Percentiles rank a stretch among this genome's conserved stretches.
These are phyloP conservation scores for Linepithema humile DNA, from an alignment of 1,140 invertebrate species.

Conservation along the genomic window DNA sequence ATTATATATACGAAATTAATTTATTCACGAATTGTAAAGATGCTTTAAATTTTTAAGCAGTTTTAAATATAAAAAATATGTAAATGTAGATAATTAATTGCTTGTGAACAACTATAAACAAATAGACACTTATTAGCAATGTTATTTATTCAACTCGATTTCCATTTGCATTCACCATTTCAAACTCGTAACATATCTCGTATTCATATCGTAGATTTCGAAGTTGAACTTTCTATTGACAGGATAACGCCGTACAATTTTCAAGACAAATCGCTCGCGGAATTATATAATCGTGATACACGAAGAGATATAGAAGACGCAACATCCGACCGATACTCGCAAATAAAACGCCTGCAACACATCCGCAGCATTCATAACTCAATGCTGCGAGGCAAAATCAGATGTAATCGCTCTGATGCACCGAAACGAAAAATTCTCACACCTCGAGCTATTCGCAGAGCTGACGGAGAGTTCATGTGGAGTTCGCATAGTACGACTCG, in stretches of 20 bases:
- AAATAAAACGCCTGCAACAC: conserved; percentile 2
- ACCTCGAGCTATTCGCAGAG: conserved; percentile 34
- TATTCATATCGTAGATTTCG: background rate
- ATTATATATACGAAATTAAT: too few species aligned
- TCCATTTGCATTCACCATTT: background rate
- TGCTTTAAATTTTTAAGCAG: too few species aligned
- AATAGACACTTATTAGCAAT: background rate
- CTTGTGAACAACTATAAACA: too few species aligned
- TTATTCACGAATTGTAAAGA: too few species aligned
- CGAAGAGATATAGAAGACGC: background rate
- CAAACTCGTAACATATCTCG: background rate
- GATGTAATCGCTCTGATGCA: conserved; percentile 22
- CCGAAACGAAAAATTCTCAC: conserved; percentile 33
- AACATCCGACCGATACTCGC: background rate
- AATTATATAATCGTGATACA: conserved; percentile 29
- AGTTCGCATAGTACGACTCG: background rate
- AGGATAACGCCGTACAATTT: background rate
- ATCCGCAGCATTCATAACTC: conserved; percentile 24
- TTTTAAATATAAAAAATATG: too few species aligned
- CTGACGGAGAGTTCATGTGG: background rate
- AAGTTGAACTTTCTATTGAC: conserved; percentile 11
- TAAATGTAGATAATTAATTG: too few species aligned
- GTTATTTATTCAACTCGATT: background rate
- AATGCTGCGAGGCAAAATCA: conserved; percentile 36
- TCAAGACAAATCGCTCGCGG: background rate